Percentiles rank a stretch among this genome's conserved stretches.
phyloP scores from a whole-genome alignment of 2,888 invertebrate species.

The Encarsia formosa region DNA sequence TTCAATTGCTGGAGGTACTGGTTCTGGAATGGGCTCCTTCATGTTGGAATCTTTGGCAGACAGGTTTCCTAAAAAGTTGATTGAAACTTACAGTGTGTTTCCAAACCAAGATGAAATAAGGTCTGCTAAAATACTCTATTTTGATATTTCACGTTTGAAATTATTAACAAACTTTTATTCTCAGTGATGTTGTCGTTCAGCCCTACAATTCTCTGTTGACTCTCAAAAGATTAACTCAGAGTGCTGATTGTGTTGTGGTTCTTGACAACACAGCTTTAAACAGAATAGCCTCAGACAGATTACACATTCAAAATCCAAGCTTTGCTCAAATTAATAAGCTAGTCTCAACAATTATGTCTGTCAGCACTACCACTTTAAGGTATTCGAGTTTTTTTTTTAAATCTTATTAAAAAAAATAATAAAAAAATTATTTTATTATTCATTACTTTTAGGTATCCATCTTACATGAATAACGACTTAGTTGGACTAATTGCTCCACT shows the following conservation, averaged over 20 bases:
- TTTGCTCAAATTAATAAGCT: slow-evolving; percentile 96
- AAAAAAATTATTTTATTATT: slow-evolving; percentile 2
- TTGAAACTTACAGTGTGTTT: slow-evolving; percentile 98
- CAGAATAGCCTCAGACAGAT: slow-evolving; percentile 84
- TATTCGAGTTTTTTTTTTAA: slow-evolving; percentile 40
- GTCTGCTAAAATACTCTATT: slow-evolving; percentile 44
- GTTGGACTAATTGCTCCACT: slow-evolving; percentile 91
- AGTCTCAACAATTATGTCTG: slow-evolving; percentile 98
- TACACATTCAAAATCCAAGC: slow-evolving; percentile 93
- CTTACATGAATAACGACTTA: slow-evolving; percentile 97
- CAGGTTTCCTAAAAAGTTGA: slow-evolving; percentile 94
- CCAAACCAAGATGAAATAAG: slow-evolving; percentile 95
- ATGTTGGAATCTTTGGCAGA: slow-evolving; percentile 84
- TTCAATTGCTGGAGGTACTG: slow-evolving; percentile 98
- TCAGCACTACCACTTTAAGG: slow-evolving; percentile 91
- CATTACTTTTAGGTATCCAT: slow-evolving; percentile 72
- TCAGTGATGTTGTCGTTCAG: slow-evolving; percentile 91
- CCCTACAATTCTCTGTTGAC: slow-evolving; percentile 96
- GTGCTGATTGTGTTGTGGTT: slow-evolving; percentile 95
- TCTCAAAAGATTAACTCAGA: slow-evolving; percentile 86
- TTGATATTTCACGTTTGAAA: neutral
- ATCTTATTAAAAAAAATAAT: neutral
- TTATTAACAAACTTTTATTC: slow-evolving; percentile 23
- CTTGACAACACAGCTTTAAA: slow-evolving; percentile 97
- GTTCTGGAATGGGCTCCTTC: slow-evolving; percentile 98